Percentiles rank a stretch among this genome's conserved stretches.
phyloP scores from a whole-genome alignment of 2,888 invertebrate genomes.

The Craniophora ligustri region DNA sequence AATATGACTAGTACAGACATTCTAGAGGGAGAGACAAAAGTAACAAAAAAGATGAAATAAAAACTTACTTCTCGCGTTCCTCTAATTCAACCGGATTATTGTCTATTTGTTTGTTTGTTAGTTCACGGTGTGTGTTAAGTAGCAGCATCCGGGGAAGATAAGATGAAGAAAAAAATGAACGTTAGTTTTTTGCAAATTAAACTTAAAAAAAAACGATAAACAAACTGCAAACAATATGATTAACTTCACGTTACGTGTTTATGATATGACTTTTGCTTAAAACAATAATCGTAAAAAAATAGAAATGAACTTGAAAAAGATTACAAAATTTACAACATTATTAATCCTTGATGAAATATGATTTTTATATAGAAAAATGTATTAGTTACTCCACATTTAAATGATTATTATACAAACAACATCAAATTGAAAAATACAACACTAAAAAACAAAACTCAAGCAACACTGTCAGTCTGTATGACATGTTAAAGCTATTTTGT shows the following conservation, averaged over 20 bases:
- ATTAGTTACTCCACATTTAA: constrained; percentile 48
- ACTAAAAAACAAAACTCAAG: constrained; percentile 33
- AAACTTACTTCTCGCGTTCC: constrained; percentile 95
- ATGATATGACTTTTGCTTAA: constrained; percentile 12
- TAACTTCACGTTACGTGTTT: constrained; percentile 19
- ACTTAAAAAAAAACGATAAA: constrained; percentile 10
- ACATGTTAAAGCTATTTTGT: too few relatives aligned
- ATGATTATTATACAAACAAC: constrained; percentile 39
- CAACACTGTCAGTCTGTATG: constrained; percentile 54
- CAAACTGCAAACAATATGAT: constrained; percentile 23
- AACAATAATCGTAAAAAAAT: neutral
- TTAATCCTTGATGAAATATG: constrained; percentile 21
- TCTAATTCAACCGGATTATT: constrained; percentile 94
- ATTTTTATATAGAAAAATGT: constrained; percentile 20
- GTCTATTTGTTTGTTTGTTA: constrained; percentile 88
- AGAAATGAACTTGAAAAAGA: constrained; percentile 12
- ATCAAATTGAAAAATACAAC: constrained; percentile 32
- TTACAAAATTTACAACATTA: constrained; percentile 2
- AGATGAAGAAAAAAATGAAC: constrained; percentile 69
- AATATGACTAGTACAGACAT: constrained; percentile 47
- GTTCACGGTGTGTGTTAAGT: constrained; percentile 84
- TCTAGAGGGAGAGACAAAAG: constrained; percentile 41
- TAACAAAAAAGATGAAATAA: constrained; percentile 42
- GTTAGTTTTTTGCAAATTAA: constrained; percentile 50
- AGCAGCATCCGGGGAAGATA: constrained; percentile 77